Conservation (phyloP, 2,113 vertebrate species). For the Entosphenus tridentatus region DNA sequence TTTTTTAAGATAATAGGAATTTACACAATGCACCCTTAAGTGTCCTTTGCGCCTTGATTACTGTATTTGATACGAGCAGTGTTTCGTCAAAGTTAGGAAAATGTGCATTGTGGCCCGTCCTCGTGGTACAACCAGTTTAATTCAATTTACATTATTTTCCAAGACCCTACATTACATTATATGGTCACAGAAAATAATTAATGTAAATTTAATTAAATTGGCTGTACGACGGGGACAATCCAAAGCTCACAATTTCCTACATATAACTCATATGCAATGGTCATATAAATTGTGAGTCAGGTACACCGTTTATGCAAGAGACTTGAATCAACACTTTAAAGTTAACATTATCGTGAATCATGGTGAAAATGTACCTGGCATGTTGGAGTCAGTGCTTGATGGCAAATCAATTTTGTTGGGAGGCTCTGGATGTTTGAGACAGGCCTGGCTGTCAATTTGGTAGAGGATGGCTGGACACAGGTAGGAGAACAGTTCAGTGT, state of each 20-base stretch:
- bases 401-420: slow-evolving; percentile 31
- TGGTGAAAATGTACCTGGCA: slow-evolving; percentile 29
- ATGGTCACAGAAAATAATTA: too few species aligned
- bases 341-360: not conserved
- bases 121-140: too few species aligned
- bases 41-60: too few species aligned
- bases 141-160: too few species aligned
- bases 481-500: slow-evolving; percentile 49
- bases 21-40: too few species aligned
- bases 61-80: too few species aligned
- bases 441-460: slow-evolving; percentile 75
- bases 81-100: too few species aligned
- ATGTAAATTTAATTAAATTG: too few species aligned
- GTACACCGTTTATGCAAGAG: not conserved
- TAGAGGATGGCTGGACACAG: slow-evolving; percentile 81
- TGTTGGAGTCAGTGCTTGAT: slow-evolving; percentile 23
- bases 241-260: not conserved
- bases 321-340: slow-evolving; percentile 9
- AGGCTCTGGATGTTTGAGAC: slow-evolving; percentile 57
- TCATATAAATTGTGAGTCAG: slow-evolving; percentile 11
- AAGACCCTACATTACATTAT: too few species aligned
- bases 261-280: slow-evolving; percentile 16
- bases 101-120: too few species aligned
- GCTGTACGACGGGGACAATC: too few species aligned
- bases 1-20: too few species aligned